Conservation (phyloP, 2,888 invertebrate genomes). For the Allacma fusca region DNA sequence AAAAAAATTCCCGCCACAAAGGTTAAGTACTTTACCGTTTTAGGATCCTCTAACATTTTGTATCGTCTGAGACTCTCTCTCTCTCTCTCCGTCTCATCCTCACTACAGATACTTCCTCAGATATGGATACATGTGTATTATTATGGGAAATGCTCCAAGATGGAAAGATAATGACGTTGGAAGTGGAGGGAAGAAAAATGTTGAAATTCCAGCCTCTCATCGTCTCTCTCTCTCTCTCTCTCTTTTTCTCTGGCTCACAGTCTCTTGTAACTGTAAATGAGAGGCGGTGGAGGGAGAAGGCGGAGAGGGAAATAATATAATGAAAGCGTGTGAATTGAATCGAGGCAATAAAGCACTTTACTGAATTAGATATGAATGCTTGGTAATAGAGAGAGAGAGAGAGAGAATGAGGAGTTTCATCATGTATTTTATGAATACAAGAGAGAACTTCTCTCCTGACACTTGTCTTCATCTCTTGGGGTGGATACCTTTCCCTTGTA, state of each 20-base stretch:
- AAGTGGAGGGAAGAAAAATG: too few relatives aligned
- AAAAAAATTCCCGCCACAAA: neutral
- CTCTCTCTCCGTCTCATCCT: too few relatives aligned
- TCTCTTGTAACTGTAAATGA: too few relatives aligned
- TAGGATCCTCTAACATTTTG: too few relatives aligned
- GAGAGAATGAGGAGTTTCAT: neutral
- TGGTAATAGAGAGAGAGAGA: slow-evolving; percentile 8
- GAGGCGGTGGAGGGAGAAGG: slow-evolving; percentile 30
- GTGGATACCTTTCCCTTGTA: neutral
- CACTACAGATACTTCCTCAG: too few relatives aligned
- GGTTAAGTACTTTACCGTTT: neutral
- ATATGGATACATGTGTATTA: too few relatives aligned
- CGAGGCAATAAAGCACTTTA: slow-evolving; percentile 58
- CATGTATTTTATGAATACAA: neutral
- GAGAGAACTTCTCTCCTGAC: slow-evolving; percentile 9
- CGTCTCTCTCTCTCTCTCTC: too few relatives aligned
- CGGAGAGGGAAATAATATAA: slow-evolving; percentile 45
- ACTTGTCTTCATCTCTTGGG: slow-evolving; percentile 8
- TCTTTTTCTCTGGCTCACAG: too few relatives aligned
- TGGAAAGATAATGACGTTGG: too few relatives aligned
- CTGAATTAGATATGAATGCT: slow-evolving; percentile 58
- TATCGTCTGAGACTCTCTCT: too few relatives aligned
- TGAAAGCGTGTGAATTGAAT: slow-evolving; percentile 41
- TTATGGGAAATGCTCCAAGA: too few relatives aligned
- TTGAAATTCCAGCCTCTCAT: too few relatives aligned